Conservation (phyloP, 2,113 vertebrate genomes). For the Antechinus flavipes region DNA sequence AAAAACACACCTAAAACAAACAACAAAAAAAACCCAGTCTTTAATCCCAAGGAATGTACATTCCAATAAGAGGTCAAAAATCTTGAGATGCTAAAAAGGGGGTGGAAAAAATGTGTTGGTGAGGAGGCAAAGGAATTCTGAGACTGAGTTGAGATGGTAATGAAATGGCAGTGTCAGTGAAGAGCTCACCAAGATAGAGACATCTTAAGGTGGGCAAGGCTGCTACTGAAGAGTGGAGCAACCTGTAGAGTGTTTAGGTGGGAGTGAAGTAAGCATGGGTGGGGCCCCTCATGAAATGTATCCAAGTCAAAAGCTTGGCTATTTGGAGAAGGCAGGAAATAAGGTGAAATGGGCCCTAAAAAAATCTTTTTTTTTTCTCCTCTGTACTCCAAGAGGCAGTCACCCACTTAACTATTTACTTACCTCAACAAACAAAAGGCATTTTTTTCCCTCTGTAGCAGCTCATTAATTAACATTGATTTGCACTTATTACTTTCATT, state of each 20-base stretch:
- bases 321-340: background rate
- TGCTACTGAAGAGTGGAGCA: background rate
- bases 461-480: background rate
- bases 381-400: accelerated
- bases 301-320: background rate
- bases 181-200: background rate
- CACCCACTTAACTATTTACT: background rate
- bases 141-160: background rate
- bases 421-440: background rate
- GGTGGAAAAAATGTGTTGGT: background rate
- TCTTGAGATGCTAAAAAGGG: background rate
- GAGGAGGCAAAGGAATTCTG: background rate
- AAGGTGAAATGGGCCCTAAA: background rate
- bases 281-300: background rate
- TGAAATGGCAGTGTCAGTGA: background rate
- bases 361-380: background rate
- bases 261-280: background rate
- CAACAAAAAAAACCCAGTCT: background rate
- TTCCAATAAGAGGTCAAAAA: background rate
- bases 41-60: background rate
- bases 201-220: background rate
- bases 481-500: background rate
- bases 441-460: background rate
- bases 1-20: background rate
- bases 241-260: background rate